Base-by-base conservation (phyloP, 2,888 invertebrate genomes). In the Zygaena filipendulae region DNA sequence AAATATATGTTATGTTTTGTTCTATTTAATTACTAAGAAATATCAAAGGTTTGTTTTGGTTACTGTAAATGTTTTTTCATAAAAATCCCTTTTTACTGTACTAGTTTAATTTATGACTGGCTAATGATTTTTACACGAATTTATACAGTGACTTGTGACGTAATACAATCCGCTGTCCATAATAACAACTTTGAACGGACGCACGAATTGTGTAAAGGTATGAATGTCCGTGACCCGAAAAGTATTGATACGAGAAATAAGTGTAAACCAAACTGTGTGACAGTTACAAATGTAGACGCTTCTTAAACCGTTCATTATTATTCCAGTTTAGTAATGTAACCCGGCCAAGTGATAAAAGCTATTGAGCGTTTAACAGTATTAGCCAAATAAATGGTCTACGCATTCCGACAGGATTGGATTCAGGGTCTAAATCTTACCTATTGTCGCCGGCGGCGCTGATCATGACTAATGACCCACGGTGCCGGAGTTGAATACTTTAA, bases 401-500 rank as follows among this genome's bases (percentile, higher is more conserved):
- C 47, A 51, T 46, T 49, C 42, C 43, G 40, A 36, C 44, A 35
- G 42, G 42, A 33, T 34, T 29, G 25, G 16, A 16, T 16, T 16
- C 33, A 36, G 34, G 33, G 29, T 40, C 46, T 44, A 49, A 52
- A 55, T 52, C 49, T 43, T 46, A 49, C 48, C 57, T 47, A 61
- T 61, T 61, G 55, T 59, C 51, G 42, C 39, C 34, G 16, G 22
- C 28, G 33, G 38, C 46, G 44, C 42, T 61, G 58, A 59, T 60
- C 49, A 53, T 52, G 57, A 63, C 41, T 60, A 59, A 63, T 63
- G 54, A 45, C 33, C 30, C 20, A 23, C 31, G 21, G 21, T 13
- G 24, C 21, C 11, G 11, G n/a, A 24, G 11, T 13, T 30, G 27
- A 29, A 26, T 29, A 21, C 11, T 11, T 26, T 26, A 20, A 26